Base-by-base conservation (phyloP, 2,888 invertebrate genomes). In the Troides helena region DNA sequence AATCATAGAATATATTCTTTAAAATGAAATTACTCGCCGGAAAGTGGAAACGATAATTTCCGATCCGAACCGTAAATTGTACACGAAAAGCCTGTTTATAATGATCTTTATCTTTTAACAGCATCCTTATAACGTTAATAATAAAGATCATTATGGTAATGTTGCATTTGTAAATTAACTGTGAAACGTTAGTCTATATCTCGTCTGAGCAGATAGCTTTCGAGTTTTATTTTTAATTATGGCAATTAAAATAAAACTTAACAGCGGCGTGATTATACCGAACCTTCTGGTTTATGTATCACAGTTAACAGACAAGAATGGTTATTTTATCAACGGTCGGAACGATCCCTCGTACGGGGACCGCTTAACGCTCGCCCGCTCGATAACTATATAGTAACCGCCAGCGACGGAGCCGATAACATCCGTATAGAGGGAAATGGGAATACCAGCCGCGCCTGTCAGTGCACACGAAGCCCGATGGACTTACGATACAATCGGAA, bases 311-410 rank as follows among this genome's bases (percentile, higher is more conserved):
- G 57, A 57, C 57, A 21, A 71, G 71, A 72, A 76, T 79, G 68
- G 75, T 77, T 80, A 78, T 76, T 78, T 75, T 74, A 76, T 76
- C 76, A 69, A 74, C 73, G 77, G 74, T 73, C 75, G 76, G 75
- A 76, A 74, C 76, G 80, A 79, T 78, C 81, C 82, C 81, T 81
- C 80, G 75, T 78, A 82, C 77, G 78, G 77, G 76, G 78, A 80
- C 81, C 84, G 84, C 83, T 84, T 84, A 83, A 79, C 78, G 78
- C 81, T 82, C 80, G 84, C 84, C 82, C 79, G 83, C 79, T 53
- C 46, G 85, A 85, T 86, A 83, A 86, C 69, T 61, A 68, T 53
- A 69, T 59, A 66, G 72, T 68, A 81, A 86, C 85, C 83, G 79
- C 76, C 74, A 72, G 77, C 70, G 70, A 79, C 78, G 78, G 78